phyloP scores from a whole-genome alignment of 2,888 invertebrate species.

The Parnassius smintheus region DNA sequence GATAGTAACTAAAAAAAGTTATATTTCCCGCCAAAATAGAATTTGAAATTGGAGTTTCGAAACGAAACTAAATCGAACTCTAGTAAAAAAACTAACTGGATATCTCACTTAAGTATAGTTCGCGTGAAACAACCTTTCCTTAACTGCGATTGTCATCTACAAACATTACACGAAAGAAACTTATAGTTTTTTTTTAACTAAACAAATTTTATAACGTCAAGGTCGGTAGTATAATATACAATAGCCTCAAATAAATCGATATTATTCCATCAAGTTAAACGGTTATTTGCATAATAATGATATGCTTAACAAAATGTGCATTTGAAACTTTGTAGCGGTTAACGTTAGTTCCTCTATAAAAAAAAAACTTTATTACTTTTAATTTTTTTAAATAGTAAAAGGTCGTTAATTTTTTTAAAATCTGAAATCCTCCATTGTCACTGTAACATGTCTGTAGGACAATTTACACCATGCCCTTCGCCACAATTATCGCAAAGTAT shows the following conservation, averaged over 20 bases:
- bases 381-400: too few relatives aligned
- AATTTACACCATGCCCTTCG: not conserved
- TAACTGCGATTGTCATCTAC: conserved; percentile 18
- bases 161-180: conserved; percentile 16
- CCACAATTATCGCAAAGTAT: conserved; percentile 7
- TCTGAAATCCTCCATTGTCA: not conserved
- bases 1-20: too few relatives aligned
- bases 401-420: too few relatives aligned
- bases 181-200: conserved; percentile 4
- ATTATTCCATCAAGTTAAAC: conserved; percentile 20
- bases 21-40: too few relatives aligned
- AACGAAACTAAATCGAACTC: conserved; percentile 1
- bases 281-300: not conserved
- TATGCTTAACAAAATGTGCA: conserved; percentile 2
- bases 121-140: conserved; percentile 22
- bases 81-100: not conserved
- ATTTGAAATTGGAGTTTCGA: not conserved
- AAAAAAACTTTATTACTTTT: too few relatives aligned
- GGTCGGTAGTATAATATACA: conserved; percentile 2
- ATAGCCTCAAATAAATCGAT: conserved; percentile 18
- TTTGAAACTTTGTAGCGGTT: not conserved
- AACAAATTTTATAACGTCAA: conserved; percentile 12
- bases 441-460: conserved; percentile 4
- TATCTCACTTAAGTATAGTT: not conserved
- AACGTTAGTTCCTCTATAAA: not conserved